A percentile compares a stretch with the other conserved stretches of the same genome.
phyloP scores from a whole-genome alignment of 2,888 invertebrate genomes.

The Tiliacea citrago region DNA sequence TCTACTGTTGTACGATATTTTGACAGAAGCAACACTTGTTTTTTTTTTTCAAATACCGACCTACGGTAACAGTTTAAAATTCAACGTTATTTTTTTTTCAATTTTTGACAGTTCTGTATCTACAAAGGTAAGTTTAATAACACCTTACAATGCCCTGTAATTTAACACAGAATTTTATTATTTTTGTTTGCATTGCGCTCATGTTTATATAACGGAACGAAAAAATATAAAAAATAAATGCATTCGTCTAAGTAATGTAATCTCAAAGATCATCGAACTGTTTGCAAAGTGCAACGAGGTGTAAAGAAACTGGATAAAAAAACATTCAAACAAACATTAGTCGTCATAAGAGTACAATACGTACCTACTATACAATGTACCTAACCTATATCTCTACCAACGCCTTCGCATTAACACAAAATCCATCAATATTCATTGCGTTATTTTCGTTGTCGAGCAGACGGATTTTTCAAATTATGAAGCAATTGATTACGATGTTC shows the following conservation, averaged over 20 bases:
- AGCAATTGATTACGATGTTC: neutral
- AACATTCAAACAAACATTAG: neutral
- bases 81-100: neutral
- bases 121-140: neutral
- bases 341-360: neutral
- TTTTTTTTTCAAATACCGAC: neutral
- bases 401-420: neutral
- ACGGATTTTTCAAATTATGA: neutral
- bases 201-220: slow-evolving; percentile 15
- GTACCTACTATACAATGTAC: too few species aligned
- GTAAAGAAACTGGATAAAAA: neutral
- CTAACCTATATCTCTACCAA: neutral
- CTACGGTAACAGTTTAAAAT: neutral
- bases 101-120: neutral
- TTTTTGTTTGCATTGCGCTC: neutral
- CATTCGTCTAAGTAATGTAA: neutral
- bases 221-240: neutral
- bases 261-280: neutral
- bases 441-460: neutral
- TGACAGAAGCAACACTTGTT: neutral
- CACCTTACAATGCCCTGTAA: neutral
- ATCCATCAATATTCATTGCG: neutral
- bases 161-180: neutral
- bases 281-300: slow-evolving; percentile 20
- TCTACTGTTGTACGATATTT: neutral